These are phyloP conservation scores for Anastatus disparis DNA, from an alignment of 1,140 invertebrate species.

Conservation along the genomic window DNA sequence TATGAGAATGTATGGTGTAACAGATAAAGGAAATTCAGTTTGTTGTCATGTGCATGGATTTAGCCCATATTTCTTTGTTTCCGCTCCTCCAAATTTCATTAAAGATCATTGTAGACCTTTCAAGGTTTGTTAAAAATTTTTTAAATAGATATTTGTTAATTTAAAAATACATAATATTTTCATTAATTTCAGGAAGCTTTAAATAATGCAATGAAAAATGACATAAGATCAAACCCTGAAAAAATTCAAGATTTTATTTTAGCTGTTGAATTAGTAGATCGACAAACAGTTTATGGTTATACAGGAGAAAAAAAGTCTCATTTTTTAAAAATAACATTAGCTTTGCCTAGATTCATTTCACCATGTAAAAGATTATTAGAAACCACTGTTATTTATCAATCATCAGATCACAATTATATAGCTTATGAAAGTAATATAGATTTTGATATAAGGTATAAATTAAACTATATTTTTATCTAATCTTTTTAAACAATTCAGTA, in stretches of 20 bases:
- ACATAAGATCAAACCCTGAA: conserved; percentile 84
- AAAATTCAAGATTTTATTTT: conserved; percentile 85
- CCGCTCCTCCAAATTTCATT: conserved; percentile 81
- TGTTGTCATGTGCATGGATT: conserved; percentile 98
- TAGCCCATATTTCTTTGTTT: conserved; percentile 94
- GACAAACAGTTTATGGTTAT: conserved; percentile 91
- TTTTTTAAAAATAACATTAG: conserved; percentile 91
- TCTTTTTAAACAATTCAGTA: not conserved
- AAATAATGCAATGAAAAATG: conserved; percentile 82
- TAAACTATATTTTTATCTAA: conserved; percentile 6
- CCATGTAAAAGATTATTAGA: conserved; percentile 87
- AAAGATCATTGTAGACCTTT: conserved; percentile 78
- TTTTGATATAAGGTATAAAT: conserved; percentile 88
- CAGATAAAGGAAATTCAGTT: conserved; percentile 91
- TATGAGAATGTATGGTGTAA: conserved; percentile 96
- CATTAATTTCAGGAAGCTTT: conserved; percentile 69
- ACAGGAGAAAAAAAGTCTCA: conserved; percentile 78
- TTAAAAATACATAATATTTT: too few relatives aligned
- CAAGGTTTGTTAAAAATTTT: conserved; percentile 68
- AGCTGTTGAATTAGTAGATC: conserved; percentile 83
- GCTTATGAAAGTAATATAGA: conserved; percentile 97
- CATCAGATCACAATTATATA: conserved; percentile 71
- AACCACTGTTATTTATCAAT: conserved; percentile 70
- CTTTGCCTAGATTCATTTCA: conserved; percentile 86
- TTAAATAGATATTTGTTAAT: too few relatives aligned